Base-by-base conservation (phyloP, 1,140 invertebrate species). In the Drosophila equinoxialis region DNA sequence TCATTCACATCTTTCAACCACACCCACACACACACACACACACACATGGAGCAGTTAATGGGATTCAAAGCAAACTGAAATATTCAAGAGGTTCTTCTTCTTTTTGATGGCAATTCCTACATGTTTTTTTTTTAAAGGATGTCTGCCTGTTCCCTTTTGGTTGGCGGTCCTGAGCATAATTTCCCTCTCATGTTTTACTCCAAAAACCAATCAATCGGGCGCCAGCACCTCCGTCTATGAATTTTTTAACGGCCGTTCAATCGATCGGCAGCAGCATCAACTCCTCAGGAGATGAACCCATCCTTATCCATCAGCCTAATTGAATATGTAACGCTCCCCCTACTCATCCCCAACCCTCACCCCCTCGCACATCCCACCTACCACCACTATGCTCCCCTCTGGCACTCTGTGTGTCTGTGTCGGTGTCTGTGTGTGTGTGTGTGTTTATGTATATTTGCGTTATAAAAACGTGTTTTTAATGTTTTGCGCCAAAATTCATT, bases 401-500 rank as follows among this genome's bases (percentile, higher is more conserved):
- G 51, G 41, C 42, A 0, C 6, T 6, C 5, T 30, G 2, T 30
- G 48, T 77, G 59, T 23, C 20, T 23, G 20, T 23, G 4, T 26
- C 3, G 5, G 4, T 26, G 26, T 26, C 1, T 26, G 26, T 64
- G 62, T 65, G 48, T 77, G 59, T 65, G 54, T 72, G 66, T 78
- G 41, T 71, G 61, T 65, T 41, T 73, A 63, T 74, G 39, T 74
- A 39, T 68, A 54, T 74, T 57, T 60, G 68, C 57, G 70, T 69
- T 73, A 68, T 79, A 77, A 79, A 74, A 81, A 86, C 80, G 84
- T 87, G 84, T 76, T 83, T 71, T 84, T 71, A 69, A 82, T 80
- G 68, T 82, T 87, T 89, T 73, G 80, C 73, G 73, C 65, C 79
- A 78, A 81, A 75, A 81, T 81, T 81, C 71, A 84, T 86, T 86